Conservation (phyloP, 2,113 vertebrate genomes). For the Stegostoma tigrinum region DNA sequence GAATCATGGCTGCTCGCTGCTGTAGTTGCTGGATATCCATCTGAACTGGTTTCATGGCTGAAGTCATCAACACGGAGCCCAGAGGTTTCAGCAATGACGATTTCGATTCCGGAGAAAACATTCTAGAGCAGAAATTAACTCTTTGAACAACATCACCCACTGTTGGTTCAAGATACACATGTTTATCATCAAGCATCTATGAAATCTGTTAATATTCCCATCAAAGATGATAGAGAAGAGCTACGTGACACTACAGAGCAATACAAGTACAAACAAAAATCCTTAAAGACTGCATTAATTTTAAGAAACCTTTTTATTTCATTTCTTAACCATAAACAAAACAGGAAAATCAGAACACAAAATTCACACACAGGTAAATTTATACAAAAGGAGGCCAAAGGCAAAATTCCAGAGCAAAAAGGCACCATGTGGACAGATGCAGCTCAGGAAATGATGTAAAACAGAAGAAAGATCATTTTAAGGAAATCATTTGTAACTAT, state of each 20-base stretch:
- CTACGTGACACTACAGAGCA: too few species aligned
- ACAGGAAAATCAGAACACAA: neutral
- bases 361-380: neutral
- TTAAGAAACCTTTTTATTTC: neutral
- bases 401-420: neutral
- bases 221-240: neutral
- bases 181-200: neutral
- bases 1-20: slow-evolving; percentile 85
- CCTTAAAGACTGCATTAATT: neutral
- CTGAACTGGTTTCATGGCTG: slow-evolving; percentile 70
- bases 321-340: neutral
- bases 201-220: neutral
- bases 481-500: too few species aligned
- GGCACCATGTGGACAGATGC: neutral
- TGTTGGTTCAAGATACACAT: neutral
- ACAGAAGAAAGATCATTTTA: too few species aligned
- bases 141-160: neutral
- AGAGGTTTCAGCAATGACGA: slow-evolving; percentile 73
- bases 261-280: neutral
- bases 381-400: neutral
- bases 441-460: neutral
- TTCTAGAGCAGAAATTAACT: slow-evolving; percentile 50
- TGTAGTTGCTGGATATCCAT: slow-evolving; percentile 88
- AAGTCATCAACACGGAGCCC: slow-evolving; percentile 74
- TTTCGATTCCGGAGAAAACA: slow-evolving; percentile 78